Conservation (phyloP, 2,797 vertebrate genomes). For the Takifugu ocellatus region DNA sequence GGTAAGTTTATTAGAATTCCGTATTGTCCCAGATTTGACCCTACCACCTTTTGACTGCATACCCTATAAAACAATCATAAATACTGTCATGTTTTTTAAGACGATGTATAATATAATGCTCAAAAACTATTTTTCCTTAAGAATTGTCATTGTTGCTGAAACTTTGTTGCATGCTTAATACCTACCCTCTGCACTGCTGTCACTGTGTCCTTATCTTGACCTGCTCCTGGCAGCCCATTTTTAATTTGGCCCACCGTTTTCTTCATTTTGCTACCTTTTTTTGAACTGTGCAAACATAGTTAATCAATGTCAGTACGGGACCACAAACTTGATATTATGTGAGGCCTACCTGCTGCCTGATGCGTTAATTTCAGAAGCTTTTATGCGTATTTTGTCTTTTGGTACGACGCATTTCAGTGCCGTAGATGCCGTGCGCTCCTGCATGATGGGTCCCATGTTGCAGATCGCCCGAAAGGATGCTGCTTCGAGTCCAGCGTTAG, state of each 20-base stretch:
- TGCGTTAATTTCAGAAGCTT: constrained; percentile 73
- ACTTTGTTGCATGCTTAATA: neutral
- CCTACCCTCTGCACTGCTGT: constrained; percentile 61
- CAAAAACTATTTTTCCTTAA: neutral
- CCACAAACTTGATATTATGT: fast-evolving
- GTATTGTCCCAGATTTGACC: constrained; percentile 49
- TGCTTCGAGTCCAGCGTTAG: constrained; percentile 42
- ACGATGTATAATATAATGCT: neutral
- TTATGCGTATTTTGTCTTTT: constrained; percentile 76
- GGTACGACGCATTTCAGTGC: constrained; percentile 72
- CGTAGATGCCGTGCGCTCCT: constrained; percentile 75
- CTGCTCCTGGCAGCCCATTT: constrained; percentile 61
- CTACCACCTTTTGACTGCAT: constrained; percentile 54
- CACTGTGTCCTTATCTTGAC: constrained; percentile 67
- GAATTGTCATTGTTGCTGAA: neutral
- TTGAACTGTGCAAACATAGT: constrained; percentile 67
- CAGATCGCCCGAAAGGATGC: constrained; percentile 41
- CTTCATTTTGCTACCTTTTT: constrained; percentile 74
- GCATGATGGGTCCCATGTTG: constrained; percentile 82
- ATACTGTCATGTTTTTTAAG: neutral
- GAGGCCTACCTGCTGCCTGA: constrained; percentile 64
- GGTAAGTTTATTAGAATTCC: constrained; percentile 65
- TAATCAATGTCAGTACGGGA: constrained; percentile 1
- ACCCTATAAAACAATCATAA: constrained; percentile 46
- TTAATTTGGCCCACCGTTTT: constrained; percentile 66